Base-by-base conservation (phyloP, 2,113 vertebrate genomes). In the Oenanthe oenanthe region DNA sequence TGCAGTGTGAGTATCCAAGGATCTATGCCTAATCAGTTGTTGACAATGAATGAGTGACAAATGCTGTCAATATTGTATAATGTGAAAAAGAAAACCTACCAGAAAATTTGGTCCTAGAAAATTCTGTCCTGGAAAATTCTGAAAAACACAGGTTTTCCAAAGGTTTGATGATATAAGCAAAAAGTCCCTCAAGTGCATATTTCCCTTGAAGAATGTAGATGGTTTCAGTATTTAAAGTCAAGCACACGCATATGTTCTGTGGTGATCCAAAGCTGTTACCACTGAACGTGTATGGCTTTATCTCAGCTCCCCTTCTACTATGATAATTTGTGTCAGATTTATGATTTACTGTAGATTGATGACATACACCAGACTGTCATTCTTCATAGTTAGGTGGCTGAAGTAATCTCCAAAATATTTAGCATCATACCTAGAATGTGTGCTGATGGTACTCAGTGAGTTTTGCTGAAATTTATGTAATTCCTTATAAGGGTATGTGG, bases 281-380 rank as follows among this genome's bases (percentile, higher is more conserved):
- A 0, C 67, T 66, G 78, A 83, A 62, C 51, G 61, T 83, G 18
- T 79, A 62, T 1, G 5, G 34, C 58, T 95, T 91, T 85, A 76
- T 95, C 84, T 73, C 57, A 34, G 21, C 76, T 92, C 81, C 78
- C 24, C 29, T 93, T 79, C 71, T 60, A 83, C 62, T 95, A 24
- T 66, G 92, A 88, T 88, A 79, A 95, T 91, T 93, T 85, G 42
- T 95, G 92, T 92, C 89, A 96, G 81, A 88, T 88, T 85, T 92
- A 72, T 89, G 84, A 75, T 93, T 91, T 95, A 93, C 58, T 93
- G 88, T 92, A 85, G 66, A 72, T 75, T 57, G 88, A 66, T 91
- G 87, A 78, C 85, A 95, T 34, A 82, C 4, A 76, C 66, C 91
- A 95, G 70, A 76, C 63, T 96, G 91, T 70, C 81, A 88, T 85